Percentiles rank a stretch among this genome's conserved stretches.
Evolutionary conservation across 2,797 vertebrate genomes (phyloP).

Genomic region (Hipposideros larvatus): DNA sequence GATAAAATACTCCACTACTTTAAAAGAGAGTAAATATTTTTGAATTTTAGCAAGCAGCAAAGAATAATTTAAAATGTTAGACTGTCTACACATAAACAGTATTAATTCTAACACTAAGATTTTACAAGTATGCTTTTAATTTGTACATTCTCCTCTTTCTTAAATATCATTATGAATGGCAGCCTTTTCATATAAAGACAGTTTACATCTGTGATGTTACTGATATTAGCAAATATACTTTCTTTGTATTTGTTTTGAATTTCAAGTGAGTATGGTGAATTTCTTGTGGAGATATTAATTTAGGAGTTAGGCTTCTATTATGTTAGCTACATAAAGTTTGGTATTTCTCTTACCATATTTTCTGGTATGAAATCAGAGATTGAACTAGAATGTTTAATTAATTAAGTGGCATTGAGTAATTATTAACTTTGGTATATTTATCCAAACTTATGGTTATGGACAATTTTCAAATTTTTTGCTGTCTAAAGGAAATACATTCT

Average conservation of each 20-base stretch:
- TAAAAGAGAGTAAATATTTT: neutral
- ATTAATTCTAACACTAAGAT: neutral
- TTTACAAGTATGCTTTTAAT: neutral
- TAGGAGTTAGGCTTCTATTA: neutral
- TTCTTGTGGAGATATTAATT: neutral
- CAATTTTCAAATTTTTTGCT: neutral
- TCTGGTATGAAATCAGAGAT: neutral
- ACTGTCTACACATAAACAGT: neutral
- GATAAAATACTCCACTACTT: neutral
- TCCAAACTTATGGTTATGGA: neutral
- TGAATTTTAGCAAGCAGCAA: neutral
- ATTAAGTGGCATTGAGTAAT: neutral
- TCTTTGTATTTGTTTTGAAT: conserved; percentile 33
- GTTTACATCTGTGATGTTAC: neutral
- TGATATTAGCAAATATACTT: neutral
- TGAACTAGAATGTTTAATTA: neutral
- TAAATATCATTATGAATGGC: neutral
- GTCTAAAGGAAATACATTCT: conserved; percentile 29
- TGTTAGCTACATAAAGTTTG: neutral
- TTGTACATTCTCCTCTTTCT: neutral
- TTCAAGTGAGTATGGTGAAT: neutral
- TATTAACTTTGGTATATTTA: neutral
- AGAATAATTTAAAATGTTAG: neutral
- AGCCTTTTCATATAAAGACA: neutral
- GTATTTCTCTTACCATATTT: neutral